Evolutionary conservation across 2,797 vertebrate species (phyloP).

Genomic region (Tarsius wallacei): DNA sequence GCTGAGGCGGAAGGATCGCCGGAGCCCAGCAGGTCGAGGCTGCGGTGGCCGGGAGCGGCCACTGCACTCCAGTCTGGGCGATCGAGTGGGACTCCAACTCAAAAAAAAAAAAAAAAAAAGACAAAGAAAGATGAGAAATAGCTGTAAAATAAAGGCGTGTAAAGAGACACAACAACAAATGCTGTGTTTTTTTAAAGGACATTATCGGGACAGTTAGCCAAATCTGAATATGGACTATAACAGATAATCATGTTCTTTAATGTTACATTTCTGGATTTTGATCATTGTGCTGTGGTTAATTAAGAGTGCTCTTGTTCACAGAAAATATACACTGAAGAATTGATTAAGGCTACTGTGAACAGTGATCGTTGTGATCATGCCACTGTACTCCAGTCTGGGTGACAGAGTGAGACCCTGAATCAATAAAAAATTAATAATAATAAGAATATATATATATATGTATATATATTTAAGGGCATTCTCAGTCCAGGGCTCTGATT

Average conservation of each 20-base stretch:
- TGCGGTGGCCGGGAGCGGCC: no score
- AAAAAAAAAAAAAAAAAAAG: background rate
- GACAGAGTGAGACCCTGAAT: no score
- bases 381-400: no score
- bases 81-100: no score
- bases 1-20: no score
- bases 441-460: no score
- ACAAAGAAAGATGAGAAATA: slow-evolving; percentile 39
- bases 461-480: background rate
- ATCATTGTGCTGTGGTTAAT: background rate
- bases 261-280: background rate
- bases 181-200: background rate
- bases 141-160: background rate
- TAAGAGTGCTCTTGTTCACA: background rate
- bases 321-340: background rate
- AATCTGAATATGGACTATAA: background rate
- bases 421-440: no score
- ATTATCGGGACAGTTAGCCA: background rate
- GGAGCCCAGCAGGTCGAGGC: no score
- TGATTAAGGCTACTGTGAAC: background rate
- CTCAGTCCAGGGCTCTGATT: background rate
- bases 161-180: background rate
- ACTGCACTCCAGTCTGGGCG: no score
- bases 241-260: background rate
- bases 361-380: no score